Evolutionary conservation across 2,113 vertebrate species (phyloP), one percentile per base, ranked within the genome.

Genomic region (Noctilio leporinus): DNA sequence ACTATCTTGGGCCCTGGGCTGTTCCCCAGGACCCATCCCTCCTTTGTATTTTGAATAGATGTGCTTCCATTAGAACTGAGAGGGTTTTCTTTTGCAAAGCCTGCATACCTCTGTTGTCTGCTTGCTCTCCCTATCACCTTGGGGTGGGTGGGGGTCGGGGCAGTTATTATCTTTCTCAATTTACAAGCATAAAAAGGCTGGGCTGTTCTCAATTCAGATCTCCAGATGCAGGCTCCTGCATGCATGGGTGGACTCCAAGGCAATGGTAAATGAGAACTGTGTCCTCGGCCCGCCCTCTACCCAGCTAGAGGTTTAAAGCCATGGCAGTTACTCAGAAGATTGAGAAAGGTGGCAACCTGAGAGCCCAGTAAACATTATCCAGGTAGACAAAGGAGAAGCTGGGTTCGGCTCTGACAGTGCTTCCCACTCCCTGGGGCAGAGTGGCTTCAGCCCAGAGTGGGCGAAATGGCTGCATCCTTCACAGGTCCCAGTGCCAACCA

Each of bases 81-180:
- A 57, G 24, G n/a, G 35, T 64, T 35, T 2, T 8, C 7, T 2
- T 59, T 33, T 67, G 45, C 43, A 57, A 73, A 91, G 16, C 14
- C n/a, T 20, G 2, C 4, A 2, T 53, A 4, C 20, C 3, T 89
- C 28, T 53, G 16, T 72, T 69, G 59, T 84, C 30, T 6, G 8
- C 70, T 62, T 59, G 4, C 5, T 59, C 15, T 85, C 30, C 19
- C 43, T 15, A 7, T 87, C 49, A 62, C 33, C 30, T 30, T 9
- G 26, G 8, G 10, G 28, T 7, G 5, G 40, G 40, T 26, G 0
- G 12, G 30, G 35, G 10, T 0, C 15, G 26, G 49, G 9, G 16
- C 0, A 15, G 17, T 47, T 81, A 38, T 11, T 90, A 30, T 28
- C 55, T 43, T 67, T 40, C 33, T 40, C 24, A 67, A 8, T 14